Evolutionary conservation across 2,797 vertebrate species (phyloP).

Genomic region (Alcedo atthis): DNA sequence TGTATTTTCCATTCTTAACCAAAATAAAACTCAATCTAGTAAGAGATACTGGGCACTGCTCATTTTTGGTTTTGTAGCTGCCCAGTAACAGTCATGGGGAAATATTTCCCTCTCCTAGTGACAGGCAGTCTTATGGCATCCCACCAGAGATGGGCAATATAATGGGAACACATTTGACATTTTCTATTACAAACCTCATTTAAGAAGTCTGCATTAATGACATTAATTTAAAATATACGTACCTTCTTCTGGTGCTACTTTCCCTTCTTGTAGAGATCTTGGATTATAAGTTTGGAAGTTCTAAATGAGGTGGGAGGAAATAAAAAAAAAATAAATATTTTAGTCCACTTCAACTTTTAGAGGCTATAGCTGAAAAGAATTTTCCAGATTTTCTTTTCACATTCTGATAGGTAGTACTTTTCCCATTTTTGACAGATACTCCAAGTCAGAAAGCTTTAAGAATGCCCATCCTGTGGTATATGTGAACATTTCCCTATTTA

Average conservation of each 20-base stretch:
- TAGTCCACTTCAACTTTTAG: neutral
- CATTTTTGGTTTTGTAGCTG: neutral
- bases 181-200: neutral
- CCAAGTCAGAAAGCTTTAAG: neutral
- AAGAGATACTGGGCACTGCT: neutral
- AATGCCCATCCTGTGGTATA: fast-evolving
- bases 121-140: neutral
- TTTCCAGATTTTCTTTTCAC: neutral
- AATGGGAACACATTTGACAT: no score
- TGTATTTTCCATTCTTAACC: neutral
- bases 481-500: neutral
- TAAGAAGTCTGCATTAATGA: neutral
- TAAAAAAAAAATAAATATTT: neutral
- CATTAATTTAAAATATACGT: neutral
- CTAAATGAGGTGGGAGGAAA: constrained; percentile 55
- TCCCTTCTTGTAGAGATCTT: constrained; percentile 70
- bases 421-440: neutral
- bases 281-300: constrained; percentile 79
- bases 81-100: neutral
- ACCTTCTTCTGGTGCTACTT: constrained; percentile 49
- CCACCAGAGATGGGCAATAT: neutral
- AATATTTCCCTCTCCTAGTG: neutral
- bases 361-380: neutral
- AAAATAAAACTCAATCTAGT: neutral
- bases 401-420: neutral